Evolutionary conservation across 2,113 vertebrate genomes (phyloP).

Genomic region (Heliornis fulica): DNA sequence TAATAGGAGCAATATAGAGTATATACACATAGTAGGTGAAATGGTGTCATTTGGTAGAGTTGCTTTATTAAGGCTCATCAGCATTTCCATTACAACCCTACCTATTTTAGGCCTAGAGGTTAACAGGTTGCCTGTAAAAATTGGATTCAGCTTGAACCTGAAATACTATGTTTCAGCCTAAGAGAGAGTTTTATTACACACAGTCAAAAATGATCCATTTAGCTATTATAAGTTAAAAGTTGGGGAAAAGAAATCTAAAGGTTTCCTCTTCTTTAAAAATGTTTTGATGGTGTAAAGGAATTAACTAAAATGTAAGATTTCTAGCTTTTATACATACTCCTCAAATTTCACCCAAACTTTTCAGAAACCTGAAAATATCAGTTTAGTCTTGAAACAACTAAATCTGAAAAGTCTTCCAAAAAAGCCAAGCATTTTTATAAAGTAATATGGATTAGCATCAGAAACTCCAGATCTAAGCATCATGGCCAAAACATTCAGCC

Average conservation of each 20-base stretch:
- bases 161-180: neutral
- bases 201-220: neutral
- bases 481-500: neutral
- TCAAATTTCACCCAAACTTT: neutral
- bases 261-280: neutral
- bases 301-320: neutral
- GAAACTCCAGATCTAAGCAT: neutral
- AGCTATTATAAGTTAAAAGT: neutral
- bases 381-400: neutral
- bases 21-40: neutral
- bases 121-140: slow-evolving; percentile 9
- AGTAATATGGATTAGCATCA: neutral
- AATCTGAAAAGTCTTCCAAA: neutral
- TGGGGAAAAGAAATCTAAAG: neutral
- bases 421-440: neutral
- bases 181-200: neutral
- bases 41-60: neutral
- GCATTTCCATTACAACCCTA: slow-evolving; percentile 11
- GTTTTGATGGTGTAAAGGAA: neutral
- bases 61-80: slow-evolving; percentile 13
- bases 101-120: neutral
- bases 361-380: neutral
- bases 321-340: neutral
- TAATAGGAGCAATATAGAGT: neutral
- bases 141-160: neutral